These are phyloP conservation scores for Meteorus cinctellus DNA, from an alignment of 2,888 invertebrate species.

Conservation along the genomic window DNA sequence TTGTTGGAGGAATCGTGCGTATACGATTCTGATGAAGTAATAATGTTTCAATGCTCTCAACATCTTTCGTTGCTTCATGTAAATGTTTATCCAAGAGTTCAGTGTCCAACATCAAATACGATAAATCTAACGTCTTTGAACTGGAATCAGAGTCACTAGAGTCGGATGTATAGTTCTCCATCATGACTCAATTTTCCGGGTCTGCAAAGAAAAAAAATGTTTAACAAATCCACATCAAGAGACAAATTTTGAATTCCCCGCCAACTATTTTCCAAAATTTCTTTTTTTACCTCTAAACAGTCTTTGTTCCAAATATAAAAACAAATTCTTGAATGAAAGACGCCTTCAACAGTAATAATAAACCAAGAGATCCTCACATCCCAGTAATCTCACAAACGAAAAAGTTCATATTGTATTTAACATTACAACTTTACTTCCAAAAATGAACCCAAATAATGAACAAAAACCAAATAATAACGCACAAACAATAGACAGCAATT, in stretches of 20 bases:
- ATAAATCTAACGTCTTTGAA: constrained; percentile 83
- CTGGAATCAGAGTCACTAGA: constrained; percentile 87
- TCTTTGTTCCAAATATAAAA: not conserved
- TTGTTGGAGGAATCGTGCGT: constrained; percentile 80
- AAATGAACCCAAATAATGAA: not conserved
- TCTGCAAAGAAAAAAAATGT: not conserved
- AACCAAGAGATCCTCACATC: not conserved
- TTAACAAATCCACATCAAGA: not conserved
- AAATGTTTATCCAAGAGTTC: constrained; percentile 77
- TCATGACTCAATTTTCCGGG: constrained; percentile 60
- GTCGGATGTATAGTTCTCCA: constrained; percentile 90
- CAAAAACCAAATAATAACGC: not conserved
- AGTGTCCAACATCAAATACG: constrained; percentile 78
- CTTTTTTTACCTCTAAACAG: not conserved
- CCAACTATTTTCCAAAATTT: not conserved
- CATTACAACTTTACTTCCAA: not conserved
- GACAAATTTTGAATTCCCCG: not conserved
- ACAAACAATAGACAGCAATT: not conserved
- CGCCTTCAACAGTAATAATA: not conserved
- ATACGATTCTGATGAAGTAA: constrained; percentile 91
- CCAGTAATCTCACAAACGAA: not conserved
- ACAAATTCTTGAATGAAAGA: not conserved
- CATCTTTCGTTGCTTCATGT: constrained; percentile 77
- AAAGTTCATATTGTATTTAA: not conserved
- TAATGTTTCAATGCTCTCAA: constrained; percentile 83